phyloP scores from a whole-genome alignment of 2,113 vertebrate genomes.

The Oxyruncus cristatus region DNA sequence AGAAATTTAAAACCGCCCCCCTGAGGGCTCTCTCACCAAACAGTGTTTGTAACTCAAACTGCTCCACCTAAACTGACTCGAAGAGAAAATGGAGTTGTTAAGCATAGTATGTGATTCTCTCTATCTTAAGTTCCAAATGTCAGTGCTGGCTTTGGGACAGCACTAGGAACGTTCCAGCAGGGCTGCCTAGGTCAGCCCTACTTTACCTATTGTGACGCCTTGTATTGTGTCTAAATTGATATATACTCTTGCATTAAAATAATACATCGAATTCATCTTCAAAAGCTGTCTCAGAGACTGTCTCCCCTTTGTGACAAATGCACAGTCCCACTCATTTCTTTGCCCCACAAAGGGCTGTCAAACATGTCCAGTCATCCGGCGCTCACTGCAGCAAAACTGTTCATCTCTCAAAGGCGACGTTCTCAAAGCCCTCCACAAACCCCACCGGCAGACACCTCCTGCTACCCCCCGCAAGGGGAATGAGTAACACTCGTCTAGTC shows the following conservation, averaged over 20 bases:
- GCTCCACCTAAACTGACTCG: background rate
- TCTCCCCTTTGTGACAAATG: slow-evolving; percentile 2
- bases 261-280: background rate
- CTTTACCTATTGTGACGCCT: background rate
- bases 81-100: background rate
- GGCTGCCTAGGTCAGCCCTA: background rate
- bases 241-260: background rate
- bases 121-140: background rate
- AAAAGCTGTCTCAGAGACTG: background rate
- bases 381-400: background rate
- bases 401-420: background rate
- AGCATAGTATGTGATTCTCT: background rate
- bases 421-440: background rate
- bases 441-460: background rate
- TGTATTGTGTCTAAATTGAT: background rate
- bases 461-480: background rate
- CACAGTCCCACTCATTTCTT: background rate
- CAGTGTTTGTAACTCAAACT: background rate
- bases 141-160: background rate
- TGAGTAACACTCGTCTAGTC: background rate
- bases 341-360: background rate
- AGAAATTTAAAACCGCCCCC: background rate
- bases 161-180: background rate
- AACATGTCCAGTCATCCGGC: background rate
- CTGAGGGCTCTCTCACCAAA: background rate